phyloP scores from a whole-genome alignment of 2,113 vertebrate genomes.

The Eurypyga helias region DNA sequence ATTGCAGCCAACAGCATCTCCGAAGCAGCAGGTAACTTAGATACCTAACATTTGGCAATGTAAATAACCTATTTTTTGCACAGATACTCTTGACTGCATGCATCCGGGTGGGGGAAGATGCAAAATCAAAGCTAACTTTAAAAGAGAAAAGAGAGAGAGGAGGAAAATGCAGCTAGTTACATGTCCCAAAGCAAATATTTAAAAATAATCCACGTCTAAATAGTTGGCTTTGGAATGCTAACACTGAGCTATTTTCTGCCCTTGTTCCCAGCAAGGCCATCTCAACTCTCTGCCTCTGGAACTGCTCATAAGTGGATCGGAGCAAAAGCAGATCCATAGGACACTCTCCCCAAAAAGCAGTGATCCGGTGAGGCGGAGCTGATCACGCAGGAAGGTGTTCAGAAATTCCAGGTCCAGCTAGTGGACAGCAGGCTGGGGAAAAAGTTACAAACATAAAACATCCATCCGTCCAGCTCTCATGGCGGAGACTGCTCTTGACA shows the following conservation, averaged over 20 bases:
- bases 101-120: neutral
- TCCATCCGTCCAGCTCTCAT: neutral
- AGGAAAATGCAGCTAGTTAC: neutral
- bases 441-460: neutral
- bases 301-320: rapidly evolving
- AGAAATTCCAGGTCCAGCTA: neutral
- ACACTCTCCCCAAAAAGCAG: neutral
- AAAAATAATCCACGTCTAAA: slow-evolving; percentile 56
- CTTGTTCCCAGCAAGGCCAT: neutral
- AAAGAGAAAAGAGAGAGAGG: neutral
- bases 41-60: neutral
- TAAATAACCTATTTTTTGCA: neutral
- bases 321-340: neutral
- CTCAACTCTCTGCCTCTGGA: neutral
- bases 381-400: rapidly evolving
- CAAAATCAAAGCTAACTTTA: neutral
- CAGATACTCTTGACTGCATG: neutral
- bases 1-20: rapidly evolving
- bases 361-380: rapidly evolving
- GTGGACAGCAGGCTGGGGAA: neutral
- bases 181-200: slow-evolving; percentile 2
- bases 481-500: neutral
- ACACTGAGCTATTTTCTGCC: slow-evolving; percentile 53
- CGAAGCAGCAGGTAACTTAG: neutral
- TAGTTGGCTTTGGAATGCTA: slow-evolving; percentile 44